These are phyloP conservation scores for Psix sp. DNA, from an alignment of 1,140 invertebrate species.

Conservation along the genomic window DNA sequence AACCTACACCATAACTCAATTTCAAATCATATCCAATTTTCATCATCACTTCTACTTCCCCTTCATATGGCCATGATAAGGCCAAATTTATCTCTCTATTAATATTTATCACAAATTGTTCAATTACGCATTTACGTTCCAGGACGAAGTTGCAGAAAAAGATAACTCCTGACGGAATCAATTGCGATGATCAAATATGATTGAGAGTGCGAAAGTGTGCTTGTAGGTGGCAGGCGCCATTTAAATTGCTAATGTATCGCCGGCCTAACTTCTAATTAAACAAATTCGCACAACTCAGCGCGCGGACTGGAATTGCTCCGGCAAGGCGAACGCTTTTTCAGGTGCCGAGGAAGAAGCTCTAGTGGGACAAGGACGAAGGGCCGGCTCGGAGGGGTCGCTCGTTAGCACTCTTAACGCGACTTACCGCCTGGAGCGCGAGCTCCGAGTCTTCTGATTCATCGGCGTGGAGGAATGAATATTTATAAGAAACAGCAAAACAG, in stretches of 20 bases:
- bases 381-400: slow-evolving; percentile 74
- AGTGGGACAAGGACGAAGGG: slow-evolving; percentile 54
- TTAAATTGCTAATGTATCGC: slow-evolving; percentile 77
- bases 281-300: slow-evolving; percentile 75
- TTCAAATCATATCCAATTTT: too few relatives aligned
- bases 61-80: too few relatives aligned
- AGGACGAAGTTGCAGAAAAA: too few relatives aligned
- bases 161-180: too few relatives aligned
- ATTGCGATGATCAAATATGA: too few relatives aligned
- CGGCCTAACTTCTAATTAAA: slow-evolving; percentile 77
- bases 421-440: slow-evolving; percentile 74
- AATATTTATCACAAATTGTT: too few relatives aligned
- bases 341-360: slow-evolving; percentile 22
- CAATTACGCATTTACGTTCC: too few relatives aligned
- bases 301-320: slow-evolving; percentile 65
- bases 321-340: slow-evolving; percentile 36
- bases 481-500: slow-evolving; percentile 77
- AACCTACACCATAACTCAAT: too few relatives aligned
- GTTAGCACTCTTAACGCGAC: slow-evolving; percentile 72
- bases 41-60: too few relatives aligned
- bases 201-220: too few relatives aligned
- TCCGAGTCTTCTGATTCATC: slow-evolving; percentile 71
- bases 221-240: slow-evolving; percentile 58
- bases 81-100: too few relatives aligned
- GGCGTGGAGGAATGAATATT: slow-evolving; percentile 74